Conservation (phyloP, 2,113 vertebrate genomes). For the Suncus etruscus region DNA sequence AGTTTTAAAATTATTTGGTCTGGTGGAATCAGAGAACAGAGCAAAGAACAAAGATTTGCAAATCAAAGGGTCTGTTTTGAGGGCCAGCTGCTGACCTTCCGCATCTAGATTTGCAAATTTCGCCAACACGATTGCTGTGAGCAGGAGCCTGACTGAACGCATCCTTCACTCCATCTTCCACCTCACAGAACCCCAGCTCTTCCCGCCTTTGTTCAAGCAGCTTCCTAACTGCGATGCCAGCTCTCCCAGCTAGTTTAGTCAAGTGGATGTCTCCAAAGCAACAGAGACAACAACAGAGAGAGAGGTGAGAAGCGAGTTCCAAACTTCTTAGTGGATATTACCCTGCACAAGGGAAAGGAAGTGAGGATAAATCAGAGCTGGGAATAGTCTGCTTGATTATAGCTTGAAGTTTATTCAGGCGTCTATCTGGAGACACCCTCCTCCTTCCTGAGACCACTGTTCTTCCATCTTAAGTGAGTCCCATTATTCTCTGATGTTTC, state of each 20-base stretch:
- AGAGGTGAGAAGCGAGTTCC: not conserved
- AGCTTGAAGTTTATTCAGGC: not conserved
- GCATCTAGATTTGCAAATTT: too few species aligned
- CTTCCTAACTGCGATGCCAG: constrained; percentile 49
- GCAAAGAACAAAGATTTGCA: not conserved
- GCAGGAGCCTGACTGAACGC: too few species aligned
- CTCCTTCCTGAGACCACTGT: not conserved
- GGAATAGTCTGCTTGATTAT: not conserved
- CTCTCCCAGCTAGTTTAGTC: constrained; percentile 75
- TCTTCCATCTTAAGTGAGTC: not conserved
- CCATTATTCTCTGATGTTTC: not conserved
- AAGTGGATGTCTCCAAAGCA: constrained; percentile 76
- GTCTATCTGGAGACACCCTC: not conserved
- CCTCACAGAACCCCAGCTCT: not conserved
- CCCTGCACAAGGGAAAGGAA: not conserved
- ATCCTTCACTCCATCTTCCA: too few species aligned
- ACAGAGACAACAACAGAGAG: not conserved
- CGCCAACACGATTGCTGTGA: too few species aligned
- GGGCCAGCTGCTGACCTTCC: too few species aligned
- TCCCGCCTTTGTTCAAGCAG: not conserved
- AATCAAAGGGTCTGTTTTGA: rapidly evolving
- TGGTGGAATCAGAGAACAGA: not conserved
- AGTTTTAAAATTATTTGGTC: too few species aligned
- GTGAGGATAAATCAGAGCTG: not conserved
- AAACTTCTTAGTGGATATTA: not conserved